Conservation (phyloP, 2,113 vertebrate species). For the Lamprologus tigripictilis region DNA sequence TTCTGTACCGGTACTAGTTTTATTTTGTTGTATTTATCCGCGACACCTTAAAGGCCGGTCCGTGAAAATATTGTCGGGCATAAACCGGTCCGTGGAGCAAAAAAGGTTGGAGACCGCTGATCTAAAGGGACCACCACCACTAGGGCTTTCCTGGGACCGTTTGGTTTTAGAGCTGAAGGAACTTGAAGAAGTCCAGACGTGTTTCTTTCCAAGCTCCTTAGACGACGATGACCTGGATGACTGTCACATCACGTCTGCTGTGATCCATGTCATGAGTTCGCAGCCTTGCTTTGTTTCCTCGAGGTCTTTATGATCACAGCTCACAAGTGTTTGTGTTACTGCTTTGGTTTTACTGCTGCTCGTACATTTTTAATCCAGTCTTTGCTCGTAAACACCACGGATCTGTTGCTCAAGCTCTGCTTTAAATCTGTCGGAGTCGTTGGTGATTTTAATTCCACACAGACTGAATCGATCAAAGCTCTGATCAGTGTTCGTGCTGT, state of each 20-base stretch:
- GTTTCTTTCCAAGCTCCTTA: background rate
- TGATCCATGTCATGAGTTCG: background rate
- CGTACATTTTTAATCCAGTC: background rate
- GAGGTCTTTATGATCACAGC: background rate
- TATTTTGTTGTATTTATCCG: no score
- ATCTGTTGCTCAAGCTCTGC: background rate
- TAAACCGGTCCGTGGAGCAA: no score
- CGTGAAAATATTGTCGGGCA: no score
- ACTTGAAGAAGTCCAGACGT: background rate
- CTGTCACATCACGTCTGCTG: background rate
- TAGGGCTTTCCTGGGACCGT: background rate
- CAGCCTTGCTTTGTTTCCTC: background rate
- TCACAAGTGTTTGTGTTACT: background rate
- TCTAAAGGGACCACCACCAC: background rate
- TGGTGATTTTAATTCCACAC: background rate
- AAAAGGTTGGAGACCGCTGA: no score
- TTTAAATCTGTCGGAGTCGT: background rate
- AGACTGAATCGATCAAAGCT: background rate
- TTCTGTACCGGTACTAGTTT: no score
- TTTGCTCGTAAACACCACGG: background rate
- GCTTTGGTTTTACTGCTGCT: background rate
- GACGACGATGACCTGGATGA: background rate
- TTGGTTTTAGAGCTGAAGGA: background rate
- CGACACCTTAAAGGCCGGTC: no score
- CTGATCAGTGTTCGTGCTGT: background rate